phyloP scores from a whole-genome alignment of 2,797 vertebrate genomes.

The Crenichthys baileyi region DNA sequence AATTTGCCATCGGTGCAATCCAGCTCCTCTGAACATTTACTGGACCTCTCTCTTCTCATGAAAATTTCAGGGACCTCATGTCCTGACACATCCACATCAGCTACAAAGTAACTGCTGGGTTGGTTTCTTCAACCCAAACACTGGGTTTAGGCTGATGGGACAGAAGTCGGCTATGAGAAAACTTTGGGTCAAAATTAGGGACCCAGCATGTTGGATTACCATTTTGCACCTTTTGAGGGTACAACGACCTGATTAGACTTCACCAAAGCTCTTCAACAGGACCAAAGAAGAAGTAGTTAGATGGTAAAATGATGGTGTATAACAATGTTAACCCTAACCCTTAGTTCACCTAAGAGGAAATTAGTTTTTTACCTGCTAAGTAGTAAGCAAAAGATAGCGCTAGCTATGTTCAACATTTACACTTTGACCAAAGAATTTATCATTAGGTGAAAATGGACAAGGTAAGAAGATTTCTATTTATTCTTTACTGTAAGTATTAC shows the following conservation, averaged over 20 bases:
- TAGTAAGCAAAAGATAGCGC: too few relatives aligned
- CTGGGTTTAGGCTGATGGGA: background rate
- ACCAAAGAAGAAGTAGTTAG: background rate
- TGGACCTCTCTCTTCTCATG: background rate
- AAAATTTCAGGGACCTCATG: background rate
- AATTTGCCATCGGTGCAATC: too few relatives aligned
- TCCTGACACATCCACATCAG: background rate
- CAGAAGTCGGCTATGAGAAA: background rate
- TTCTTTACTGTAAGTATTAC: too few relatives aligned
- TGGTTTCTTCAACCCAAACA: background rate
- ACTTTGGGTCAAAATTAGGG: background rate
- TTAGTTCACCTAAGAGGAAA: background rate
- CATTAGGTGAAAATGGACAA: too few relatives aligned
- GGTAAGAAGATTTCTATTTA: too few relatives aligned
- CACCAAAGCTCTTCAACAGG: background rate
- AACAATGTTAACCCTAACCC: background rate
- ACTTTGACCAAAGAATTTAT: too few relatives aligned
- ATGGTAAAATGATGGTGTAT: background rate
- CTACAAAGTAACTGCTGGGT: background rate
- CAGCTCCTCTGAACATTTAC: too few relatives aligned
- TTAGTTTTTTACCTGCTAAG: background rate
- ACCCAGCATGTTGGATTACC: background rate
- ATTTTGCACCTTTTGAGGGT: too few relatives aligned
- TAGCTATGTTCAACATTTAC: too few relatives aligned
- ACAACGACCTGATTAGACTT: background rate